These are phyloP conservation scores for Tetramorium parvispinum DNA, from an alignment of 1,140 invertebrate species.

Conservation along the genomic window DNA sequence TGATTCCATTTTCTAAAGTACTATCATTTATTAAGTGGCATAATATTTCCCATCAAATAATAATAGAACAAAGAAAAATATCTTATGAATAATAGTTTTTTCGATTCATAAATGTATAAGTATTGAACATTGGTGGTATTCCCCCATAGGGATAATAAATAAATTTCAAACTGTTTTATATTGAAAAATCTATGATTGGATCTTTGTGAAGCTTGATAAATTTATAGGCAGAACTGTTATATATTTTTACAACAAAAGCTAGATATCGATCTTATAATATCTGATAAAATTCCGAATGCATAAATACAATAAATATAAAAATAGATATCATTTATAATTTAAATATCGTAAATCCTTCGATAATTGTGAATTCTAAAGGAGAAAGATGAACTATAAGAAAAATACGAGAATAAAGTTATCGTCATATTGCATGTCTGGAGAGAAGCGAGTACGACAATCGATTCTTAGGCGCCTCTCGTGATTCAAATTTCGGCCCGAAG, in stretches of 20 bases:
- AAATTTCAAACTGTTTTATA: neutral
- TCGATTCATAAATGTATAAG: neutral
- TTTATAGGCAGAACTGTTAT: neutral
- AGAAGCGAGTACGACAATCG: conserved; percentile 31
- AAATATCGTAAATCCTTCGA: neutral
- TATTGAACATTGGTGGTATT: neutral
- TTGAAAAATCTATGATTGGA: conserved; percentile 4
- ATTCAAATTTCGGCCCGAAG: conserved; percentile 51
- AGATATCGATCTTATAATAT: neutral
- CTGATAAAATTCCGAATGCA: too few species aligned
- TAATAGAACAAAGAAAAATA: neutral
- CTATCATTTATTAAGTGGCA: conserved; percentile 40
- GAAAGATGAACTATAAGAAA: neutral
- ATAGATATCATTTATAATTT: neutral
- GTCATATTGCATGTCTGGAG: conserved; percentile 32
- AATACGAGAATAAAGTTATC: conserved; percentile 4
- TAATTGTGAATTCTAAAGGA: neutral
- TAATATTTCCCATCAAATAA: neutral
- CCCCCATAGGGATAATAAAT: neutral
- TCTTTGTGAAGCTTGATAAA: neutral
- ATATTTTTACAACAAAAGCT: neutral
- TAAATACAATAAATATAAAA: neutral
- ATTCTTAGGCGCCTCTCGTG: conserved; percentile 36
- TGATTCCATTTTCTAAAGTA: conserved; percentile 9
- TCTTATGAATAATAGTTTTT: neutral